Evolutionary conservation across 2,797 vertebrate genomes (phyloP), one percentile per base, ranked within the genome.

Genomic region (Artibeus lituratus): DNA sequence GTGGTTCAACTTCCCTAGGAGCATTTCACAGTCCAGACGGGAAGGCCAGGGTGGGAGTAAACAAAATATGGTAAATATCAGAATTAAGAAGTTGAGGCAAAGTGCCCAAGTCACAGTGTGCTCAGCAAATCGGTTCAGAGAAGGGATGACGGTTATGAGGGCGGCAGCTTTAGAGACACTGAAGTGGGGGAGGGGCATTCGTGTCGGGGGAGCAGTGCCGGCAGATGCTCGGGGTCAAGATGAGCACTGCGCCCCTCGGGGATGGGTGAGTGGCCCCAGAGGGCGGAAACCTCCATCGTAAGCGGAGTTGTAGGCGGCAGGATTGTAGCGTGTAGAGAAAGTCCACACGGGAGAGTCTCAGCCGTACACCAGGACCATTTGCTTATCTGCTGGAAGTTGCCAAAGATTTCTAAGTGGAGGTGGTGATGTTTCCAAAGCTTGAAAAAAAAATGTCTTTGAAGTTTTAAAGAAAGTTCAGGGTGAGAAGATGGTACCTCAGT

Each of bases 11-110:
- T 69, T 57, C 49, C 16, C 10, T 6, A 74, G 21, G 72, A 77
- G 21, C 26, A 44, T 35, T n/a, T 77, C 35, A 49, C 21, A 15
- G 16, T 51, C 51, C 69, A 84, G 49, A 44, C 39, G 49, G 59
- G 8, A 78, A 90, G 87, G 59, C 51, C 72, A 84, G 49, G 59
- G 51, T 69, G 39, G 51, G 15, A 84, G 57, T 78, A n/a, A 70
- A 84, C 10, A 70, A 59, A 49, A 55, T n/a, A 39, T 11, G 59
- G 70, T 69, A 70, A 70, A 49, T 49, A 26, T 69, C 86, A 90
- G 49, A 69, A 67, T 49, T 82, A 76, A 67, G 47, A 67, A 74
- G 11, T 22, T 47, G 49, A 81, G 69, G 16, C 77, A 29, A 88
- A 22, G 44, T 74, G 37, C 85, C 67, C 35, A 65, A 35, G 53